Percentiles rank a stretch among this genome's conserved stretches.
Evolutionary conservation across 2,888 invertebrate genomes (phyloP).

Genomic region (Latheticus oryzae): DNA sequence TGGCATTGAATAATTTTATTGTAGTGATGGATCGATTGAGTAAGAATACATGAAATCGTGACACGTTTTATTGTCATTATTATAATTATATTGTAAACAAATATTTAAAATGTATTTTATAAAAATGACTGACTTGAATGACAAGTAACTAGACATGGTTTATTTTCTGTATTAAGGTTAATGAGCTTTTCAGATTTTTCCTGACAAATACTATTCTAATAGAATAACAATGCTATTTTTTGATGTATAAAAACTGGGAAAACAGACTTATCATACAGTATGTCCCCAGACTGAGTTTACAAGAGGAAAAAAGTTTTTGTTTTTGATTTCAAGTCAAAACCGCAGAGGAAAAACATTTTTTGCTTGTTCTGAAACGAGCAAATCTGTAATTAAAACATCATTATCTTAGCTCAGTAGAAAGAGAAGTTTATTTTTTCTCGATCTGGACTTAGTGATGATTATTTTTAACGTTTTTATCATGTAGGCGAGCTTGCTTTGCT

Average conservation of each 20-base stretch:
- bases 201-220: neutral
- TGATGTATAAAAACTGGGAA: constrained; percentile 38
- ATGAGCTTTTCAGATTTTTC: constrained; percentile 3
- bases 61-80: constrained; percentile 10
- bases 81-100: constrained; percentile 16
- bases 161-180: constrained; percentile 13
- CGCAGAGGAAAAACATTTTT: too few relatives aligned
- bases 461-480: too few relatives aligned
- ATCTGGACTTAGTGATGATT: too few relatives aligned
- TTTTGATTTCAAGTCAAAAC: too few relatives aligned
- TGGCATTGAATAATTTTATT: constrained; percentile 15
- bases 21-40: constrained; percentile 9
- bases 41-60: constrained; percentile 17
- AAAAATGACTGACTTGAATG: constrained; percentile 11
- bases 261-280: constrained; percentile 34
- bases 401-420: too few relatives aligned
- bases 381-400: too few relatives aligned
- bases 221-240: neutral
- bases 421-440: too few relatives aligned
- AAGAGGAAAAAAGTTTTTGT: too few relatives aligned
- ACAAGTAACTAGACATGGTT: constrained; percentile 9
- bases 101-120: constrained; percentile 13
- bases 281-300: too few relatives aligned
- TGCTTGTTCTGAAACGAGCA: too few relatives aligned
- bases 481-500: too few relatives aligned